Conservation (phyloP, 2,797 vertebrate species). For the Tapirus indicus region DNA sequence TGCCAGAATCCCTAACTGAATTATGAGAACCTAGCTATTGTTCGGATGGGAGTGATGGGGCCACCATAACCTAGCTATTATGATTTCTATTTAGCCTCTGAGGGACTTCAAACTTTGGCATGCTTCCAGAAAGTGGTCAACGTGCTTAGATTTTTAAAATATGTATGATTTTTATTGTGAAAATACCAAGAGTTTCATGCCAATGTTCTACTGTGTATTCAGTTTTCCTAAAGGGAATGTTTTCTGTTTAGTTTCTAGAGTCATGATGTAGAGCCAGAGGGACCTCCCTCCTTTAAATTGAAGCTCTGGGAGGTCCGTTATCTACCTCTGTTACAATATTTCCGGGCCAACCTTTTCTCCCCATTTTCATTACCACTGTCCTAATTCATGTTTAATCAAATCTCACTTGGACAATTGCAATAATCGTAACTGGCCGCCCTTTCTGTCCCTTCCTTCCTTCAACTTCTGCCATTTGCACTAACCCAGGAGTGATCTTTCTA, state of each 20-base stretch:
- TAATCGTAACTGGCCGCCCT: accelerated
- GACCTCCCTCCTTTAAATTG: background rate
- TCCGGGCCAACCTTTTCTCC: background rate
- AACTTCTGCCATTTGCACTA: background rate
- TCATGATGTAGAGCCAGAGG: background rate
- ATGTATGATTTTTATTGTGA: background rate
- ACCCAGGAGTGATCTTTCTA: background rate
- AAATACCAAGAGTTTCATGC: background rate
- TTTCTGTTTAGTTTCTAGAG: background rate
- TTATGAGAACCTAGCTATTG: background rate
- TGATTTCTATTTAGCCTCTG: background rate
- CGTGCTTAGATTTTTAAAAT: background rate
- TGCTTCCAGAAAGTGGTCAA: background rate
- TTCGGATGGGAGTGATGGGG: too few species aligned
- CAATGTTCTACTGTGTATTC: background rate
- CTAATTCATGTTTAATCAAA: background rate
- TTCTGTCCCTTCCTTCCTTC: background rate
- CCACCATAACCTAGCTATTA: background rate
- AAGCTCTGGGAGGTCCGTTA: background rate
- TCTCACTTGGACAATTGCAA: background rate
- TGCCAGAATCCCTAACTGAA: background rate
- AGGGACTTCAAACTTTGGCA: background rate
- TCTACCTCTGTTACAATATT: background rate
- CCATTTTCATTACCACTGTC: background rate
- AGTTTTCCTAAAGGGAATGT: background rate